Evolutionary conservation across 2,888 invertebrate genomes (phyloP), one percentile per base, ranked within the genome.

Genomic region (Eurytoma adleriae): DNA sequence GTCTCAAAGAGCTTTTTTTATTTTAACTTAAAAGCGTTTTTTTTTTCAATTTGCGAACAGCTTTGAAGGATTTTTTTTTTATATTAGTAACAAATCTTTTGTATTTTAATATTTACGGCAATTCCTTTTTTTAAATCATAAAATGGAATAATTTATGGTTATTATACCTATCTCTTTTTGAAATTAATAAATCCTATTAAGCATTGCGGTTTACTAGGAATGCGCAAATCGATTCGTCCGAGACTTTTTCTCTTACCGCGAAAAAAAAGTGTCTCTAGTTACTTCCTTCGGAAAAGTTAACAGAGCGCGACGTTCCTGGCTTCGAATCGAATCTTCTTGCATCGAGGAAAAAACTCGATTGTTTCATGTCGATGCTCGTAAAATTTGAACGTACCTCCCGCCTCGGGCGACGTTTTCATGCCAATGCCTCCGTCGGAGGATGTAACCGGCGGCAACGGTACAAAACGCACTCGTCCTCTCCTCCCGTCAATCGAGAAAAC

Each of bases 291-390:
- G n/a, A n/a, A n/a, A 30, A 30, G 61, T 64, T 70, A 62, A 70
- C 56, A 77, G 76, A 77, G 56, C 76, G 69, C 69, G 62, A 77
- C 69, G 54, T 40, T 54, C 10, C 59, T 75, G 57, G 57, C 48
- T 18, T 50, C 50, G 14, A 13, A 12, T 24, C 24, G 14, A 13
- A 40, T 1, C 16, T 16, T 54, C 54, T 3, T n/a, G 14, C 54
- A 14, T 0, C 30, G 14, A n/a, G 7, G 30, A 18, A 57, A 57
- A 68, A 48, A 52, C 12, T 59, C 40, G 52, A 52, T 30, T 20
- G 20, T 69, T 69, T 56, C 20, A 40, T 57, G 27, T 3, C 30
- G 18, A 56, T 54, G 40, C 16, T 56, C 48, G 52, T 75, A 75
- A 75, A 75, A 59, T 75, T 67, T 50, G 40, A 40, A 66, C 75